Conservation (phyloP, 1,140 invertebrate species). For the Frieseomelitta varia region DNA sequence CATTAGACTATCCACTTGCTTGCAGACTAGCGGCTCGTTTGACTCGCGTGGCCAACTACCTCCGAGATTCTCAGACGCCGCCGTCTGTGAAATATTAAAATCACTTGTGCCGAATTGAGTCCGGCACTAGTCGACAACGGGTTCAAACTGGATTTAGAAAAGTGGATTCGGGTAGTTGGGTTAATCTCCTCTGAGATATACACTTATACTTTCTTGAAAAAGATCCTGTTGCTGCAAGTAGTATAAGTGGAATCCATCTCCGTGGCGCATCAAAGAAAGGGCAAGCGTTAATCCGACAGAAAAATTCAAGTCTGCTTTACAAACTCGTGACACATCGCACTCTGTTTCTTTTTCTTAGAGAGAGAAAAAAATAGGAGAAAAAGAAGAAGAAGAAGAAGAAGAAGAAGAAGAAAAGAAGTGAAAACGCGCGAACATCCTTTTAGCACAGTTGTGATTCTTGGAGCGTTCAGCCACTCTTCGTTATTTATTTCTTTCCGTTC, state of each 20-base stretch:
- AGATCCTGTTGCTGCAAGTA: neutral
- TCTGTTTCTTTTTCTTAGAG: neutral
- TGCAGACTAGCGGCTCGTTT: neutral
- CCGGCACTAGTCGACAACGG: too few species aligned
- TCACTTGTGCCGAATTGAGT: neutral
- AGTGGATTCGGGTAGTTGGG: neutral
- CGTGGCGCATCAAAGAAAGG: too few species aligned
- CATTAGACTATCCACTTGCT: neutral
- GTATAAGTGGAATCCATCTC: neutral
- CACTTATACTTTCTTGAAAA: neutral
- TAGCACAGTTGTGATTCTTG: constrained; percentile 38
- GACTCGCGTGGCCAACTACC: constrained; percentile 13
- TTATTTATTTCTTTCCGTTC: constrained; percentile 55
- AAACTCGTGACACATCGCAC: neutral
- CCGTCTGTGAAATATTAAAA: constrained; percentile 7
- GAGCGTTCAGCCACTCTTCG: constrained; percentile 43
- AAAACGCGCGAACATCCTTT: constrained; percentile 45
- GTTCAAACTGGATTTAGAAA: neutral
- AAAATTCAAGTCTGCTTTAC: constrained; percentile 3
- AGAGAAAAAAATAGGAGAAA: neutral
- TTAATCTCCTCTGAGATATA: neutral
- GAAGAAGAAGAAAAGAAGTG: neutral
- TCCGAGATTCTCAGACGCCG: neutral
- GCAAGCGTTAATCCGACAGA: neutral
- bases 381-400: neutral